A percentile compares a stretch with the other conserved stretches of the same genome.
Evolutionary conservation across 2,797 vertebrate species (phyloP).

Genomic region (Hippocampus kuda): DNA sequence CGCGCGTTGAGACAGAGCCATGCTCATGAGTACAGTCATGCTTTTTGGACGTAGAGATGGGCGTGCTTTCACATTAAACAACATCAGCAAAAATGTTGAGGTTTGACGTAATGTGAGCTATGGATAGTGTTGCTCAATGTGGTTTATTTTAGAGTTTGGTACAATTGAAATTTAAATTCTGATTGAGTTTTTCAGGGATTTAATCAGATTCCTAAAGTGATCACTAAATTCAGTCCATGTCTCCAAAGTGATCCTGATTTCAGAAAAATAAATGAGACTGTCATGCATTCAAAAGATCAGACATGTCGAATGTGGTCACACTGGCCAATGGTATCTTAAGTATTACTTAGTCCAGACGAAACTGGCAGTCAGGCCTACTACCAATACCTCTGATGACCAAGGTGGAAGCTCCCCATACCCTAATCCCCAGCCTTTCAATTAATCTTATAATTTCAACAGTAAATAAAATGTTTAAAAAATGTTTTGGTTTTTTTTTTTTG

Average conservation of each 20-base stretch:
- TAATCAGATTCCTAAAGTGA: neutral
- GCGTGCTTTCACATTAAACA: neutral
- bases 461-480: neutral
- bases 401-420: too few species aligned
- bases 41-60: neutral
- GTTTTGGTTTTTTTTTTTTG: neutral
- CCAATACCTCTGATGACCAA: too few species aligned
- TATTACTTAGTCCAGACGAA: too few species aligned
- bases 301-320: neutral
- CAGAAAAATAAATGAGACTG: neutral
- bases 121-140: neutral
- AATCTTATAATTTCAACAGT: neutral
- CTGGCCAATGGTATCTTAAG: too few species aligned
- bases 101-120: neutral
- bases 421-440: neutral
- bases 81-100: neutral
- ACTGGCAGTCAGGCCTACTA: too few species aligned
- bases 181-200: neutral
- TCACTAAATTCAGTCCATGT: neutral
- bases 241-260: neutral
- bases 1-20: neutral
- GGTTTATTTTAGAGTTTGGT: neutral
- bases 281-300: neutral
- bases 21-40: neutral
- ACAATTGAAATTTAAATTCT: neutral